A percentile compares a stretch with the other conserved stretches of the same genome.
phyloP scores from a whole-genome alignment of 2,888 invertebrate species.

The Xylota sylvarum region DNA sequence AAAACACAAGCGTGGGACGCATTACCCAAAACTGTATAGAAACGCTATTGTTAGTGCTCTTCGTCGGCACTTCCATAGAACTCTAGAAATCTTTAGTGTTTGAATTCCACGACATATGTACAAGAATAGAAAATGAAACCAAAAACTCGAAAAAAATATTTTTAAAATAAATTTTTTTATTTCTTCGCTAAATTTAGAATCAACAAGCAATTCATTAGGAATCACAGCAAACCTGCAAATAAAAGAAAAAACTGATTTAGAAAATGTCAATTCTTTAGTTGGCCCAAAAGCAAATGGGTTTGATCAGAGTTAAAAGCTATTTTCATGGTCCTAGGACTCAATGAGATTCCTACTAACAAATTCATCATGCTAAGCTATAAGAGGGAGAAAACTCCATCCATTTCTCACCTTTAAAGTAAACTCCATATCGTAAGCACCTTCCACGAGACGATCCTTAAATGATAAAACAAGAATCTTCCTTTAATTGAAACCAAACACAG shows the following conservation, averaged over 20 bases:
- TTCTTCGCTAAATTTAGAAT: too few species aligned
- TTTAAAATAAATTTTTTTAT: too few species aligned
- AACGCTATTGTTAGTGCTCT: too few species aligned
- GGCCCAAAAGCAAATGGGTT: background rate
- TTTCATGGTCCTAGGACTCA: constrained; percentile 77
- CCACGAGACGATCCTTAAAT: background rate
- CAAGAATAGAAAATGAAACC: too few species aligned
- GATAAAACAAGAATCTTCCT: background rate
- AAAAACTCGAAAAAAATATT: too few species aligned
- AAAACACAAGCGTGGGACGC: too few species aligned
- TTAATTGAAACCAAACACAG: background rate
- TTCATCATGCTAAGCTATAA: constrained; percentile 58
- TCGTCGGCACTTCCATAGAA: too few species aligned
- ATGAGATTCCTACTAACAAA: constrained; percentile 78
- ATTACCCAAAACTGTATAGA: too few species aligned
- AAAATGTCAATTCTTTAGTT: background rate
- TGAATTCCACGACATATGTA: too few species aligned
- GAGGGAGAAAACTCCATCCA: background rate
- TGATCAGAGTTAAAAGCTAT: constrained; percentile 65
- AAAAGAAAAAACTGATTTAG: constrained; percentile 5
- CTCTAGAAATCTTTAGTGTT: too few species aligned
- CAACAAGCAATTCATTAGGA: background rate
- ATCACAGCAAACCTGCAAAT: constrained; percentile 3
- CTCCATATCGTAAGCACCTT: background rate
- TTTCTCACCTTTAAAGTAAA: constrained; percentile 36